These are phyloP conservation scores for Dynastes grantii DNA, from an alignment of 2,888 invertebrate species.

Conservation along the genomic window DNA sequence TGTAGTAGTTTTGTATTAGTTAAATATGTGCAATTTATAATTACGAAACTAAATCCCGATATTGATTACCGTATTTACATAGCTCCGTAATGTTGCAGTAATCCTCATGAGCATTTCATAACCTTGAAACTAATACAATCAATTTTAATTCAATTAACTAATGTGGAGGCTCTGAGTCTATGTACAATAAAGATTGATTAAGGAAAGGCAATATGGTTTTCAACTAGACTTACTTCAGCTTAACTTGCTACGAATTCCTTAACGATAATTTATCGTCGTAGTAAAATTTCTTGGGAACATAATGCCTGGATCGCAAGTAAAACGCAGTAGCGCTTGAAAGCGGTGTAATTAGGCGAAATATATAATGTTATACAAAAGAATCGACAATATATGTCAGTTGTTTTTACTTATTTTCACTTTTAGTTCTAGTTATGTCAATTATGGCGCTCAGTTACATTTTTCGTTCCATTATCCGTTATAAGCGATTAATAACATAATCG, in stretches of 20 bases:
- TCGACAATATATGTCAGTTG: no score
- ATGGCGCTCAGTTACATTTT: no score
- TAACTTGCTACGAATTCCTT: not conserved
- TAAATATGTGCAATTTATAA: not conserved
- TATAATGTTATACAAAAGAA: no score
- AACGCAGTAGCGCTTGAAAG: no score
- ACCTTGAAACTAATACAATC: slow-evolving; percentile 10
- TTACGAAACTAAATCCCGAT: not conserved
- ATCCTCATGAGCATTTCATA: slow-evolving; percentile 3
- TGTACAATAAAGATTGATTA: slow-evolving; percentile 16
- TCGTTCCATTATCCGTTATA: no score
- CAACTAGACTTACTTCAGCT: not conserved
- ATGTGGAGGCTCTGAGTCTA: not conserved
- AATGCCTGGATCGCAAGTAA: not conserved
- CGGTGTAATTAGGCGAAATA: no score
- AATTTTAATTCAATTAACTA: slow-evolving; percentile 14
- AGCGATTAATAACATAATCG: no score
- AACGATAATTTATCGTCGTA: slow-evolving; percentile 1
- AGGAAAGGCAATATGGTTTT: slow-evolving; percentile 2
- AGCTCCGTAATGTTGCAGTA: not conserved
- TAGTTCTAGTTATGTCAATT: no score
- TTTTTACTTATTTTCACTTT: no score
- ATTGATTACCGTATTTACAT: slow-evolving; percentile 1
- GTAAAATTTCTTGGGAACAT: slow-evolving; percentile 1
- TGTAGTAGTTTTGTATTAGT: not conserved